phyloP scores from a whole-genome alignment of 1,140 invertebrate species.

The Drosophila bifasciata region DNA sequence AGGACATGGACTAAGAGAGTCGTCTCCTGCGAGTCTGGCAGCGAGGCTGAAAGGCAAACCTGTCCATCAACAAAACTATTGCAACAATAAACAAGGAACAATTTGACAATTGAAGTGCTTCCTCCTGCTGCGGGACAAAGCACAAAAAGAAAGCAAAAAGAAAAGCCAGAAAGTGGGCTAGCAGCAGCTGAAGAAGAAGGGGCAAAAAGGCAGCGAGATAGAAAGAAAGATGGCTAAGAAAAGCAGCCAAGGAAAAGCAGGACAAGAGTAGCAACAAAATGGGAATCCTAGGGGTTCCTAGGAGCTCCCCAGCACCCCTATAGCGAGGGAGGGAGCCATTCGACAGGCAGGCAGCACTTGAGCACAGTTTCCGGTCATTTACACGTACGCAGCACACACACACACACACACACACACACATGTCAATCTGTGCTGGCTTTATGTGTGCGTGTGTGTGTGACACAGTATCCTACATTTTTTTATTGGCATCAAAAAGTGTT shows the following conservation, averaged over 20 bases:
- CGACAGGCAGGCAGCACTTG: slow-evolving; percentile 59
- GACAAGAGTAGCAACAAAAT: slow-evolving; percentile 1
- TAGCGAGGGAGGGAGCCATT: neutral
- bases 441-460: slow-evolving; percentile 49
- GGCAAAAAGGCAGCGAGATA: slow-evolving; percentile 3
- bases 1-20: slow-evolving; percentile 10
- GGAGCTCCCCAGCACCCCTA: too few species aligned
- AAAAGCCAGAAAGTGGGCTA: slow-evolving; percentile 1
- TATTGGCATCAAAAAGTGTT: slow-evolving; percentile 55
- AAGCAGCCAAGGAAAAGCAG: neutral
- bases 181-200: neutral
- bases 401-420: slow-evolving; percentile 28
- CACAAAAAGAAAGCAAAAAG: slow-evolving; percentile 18
- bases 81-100: slow-evolving; percentile 81
- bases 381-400: slow-evolving; percentile 79
- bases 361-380: slow-evolving; percentile 81
- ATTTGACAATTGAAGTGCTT: slow-evolving; percentile 81
- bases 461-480: slow-evolving; percentile 81
- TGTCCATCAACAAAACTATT: slow-evolving; percentile 80
- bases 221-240: too few species aligned
- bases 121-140: slow-evolving; percentile 32
- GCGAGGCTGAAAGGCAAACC: slow-evolving; percentile 56
- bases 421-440: slow-evolving; percentile 26
- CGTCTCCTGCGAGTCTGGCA: too few species aligned
- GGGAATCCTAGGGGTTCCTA: too few species aligned